Conservation (phyloP, 1,140 invertebrate genomes). For the Hydropsyche tenuis region DNA sequence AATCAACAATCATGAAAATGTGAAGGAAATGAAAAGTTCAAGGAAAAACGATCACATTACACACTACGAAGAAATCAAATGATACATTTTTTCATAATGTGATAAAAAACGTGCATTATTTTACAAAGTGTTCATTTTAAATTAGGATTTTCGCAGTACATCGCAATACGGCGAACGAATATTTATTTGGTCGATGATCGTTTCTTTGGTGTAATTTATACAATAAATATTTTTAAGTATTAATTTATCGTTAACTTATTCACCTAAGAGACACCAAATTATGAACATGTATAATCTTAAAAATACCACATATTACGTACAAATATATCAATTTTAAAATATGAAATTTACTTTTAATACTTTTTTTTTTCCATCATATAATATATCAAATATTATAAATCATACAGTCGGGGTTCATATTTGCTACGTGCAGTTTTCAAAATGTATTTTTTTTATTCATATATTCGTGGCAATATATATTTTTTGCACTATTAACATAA, state of each 20-base stretch:
- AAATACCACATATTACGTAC: slow-evolving; percentile 18
- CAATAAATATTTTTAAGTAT: slow-evolving; percentile 11
- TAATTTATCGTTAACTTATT: slow-evolving; percentile 8
- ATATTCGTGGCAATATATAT: not conserved
- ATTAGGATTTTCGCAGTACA: not conserved
- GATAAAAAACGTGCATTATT: slow-evolving; percentile 8
- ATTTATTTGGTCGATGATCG: slow-evolving; percentile 16
- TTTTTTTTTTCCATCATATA: slow-evolving; percentile 28
- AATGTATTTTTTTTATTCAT: not conserved
- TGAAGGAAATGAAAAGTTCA: not conserved
- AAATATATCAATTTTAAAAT: slow-evolving; percentile 21
- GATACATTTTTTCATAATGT: not conserved
- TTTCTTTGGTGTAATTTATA: slow-evolving; percentile 27
- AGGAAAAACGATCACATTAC: no score
- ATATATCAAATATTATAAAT: slow-evolving; percentile 28
- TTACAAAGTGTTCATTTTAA: slow-evolving; percentile 23
- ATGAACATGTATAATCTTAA: slow-evolving; percentile 17
- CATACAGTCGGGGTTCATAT: slow-evolving; percentile 37
- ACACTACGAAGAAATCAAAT: not conserved
- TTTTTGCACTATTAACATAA: no score
- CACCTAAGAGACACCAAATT: slow-evolving; percentile 23
- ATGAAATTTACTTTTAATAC: slow-evolving; percentile 5
- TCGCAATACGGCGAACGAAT: slow-evolving; percentile 8
- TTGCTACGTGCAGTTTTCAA: slow-evolving; percentile 10
- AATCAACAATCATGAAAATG: not conserved